A percentile compares a stretch with the other conserved stretches of the same genome.
These are phyloP conservation scores for Trichomalopsis sarcophagae DNA, from an alignment of 1,140 invertebrate genomes.

Conservation along the genomic window DNA sequence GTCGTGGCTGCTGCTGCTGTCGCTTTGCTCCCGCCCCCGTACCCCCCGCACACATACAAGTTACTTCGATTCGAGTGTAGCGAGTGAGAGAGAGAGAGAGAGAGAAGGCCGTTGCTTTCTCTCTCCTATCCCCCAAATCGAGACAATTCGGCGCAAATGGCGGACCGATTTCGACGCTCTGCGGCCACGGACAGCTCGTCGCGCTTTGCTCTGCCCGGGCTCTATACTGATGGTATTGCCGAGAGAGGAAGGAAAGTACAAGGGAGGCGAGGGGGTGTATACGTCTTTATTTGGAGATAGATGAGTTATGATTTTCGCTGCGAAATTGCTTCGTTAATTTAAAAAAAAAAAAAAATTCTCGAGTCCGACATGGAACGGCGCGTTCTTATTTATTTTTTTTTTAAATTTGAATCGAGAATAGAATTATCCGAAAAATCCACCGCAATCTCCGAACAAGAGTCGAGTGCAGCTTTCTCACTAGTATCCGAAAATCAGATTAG, in stretches of 20 bases:
- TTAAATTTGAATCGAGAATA: too few relatives aligned
- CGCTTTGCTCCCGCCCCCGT: slow-evolving; percentile 9
- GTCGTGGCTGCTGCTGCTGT: slow-evolving; percentile 11
- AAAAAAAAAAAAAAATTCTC: too few relatives aligned
- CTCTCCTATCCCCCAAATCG: slow-evolving; percentile 33
- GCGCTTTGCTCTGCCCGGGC: not conserved
- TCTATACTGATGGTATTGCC: not conserved
- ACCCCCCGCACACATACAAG: not conserved
- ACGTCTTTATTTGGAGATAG: not conserved
- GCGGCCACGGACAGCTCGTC: not conserved
- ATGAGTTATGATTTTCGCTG: not conserved
- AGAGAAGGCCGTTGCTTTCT: not conserved
- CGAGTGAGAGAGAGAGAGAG: too few relatives aligned
- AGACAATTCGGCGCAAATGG: slow-evolving; percentile 51
- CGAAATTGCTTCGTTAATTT: too few relatives aligned
- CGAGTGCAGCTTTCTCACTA: not conserved
- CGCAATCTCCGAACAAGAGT: not conserved
- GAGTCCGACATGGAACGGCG: too few relatives aligned
- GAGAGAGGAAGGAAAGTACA: not conserved
- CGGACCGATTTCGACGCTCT: slow-evolving; percentile 39
- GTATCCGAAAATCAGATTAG: slow-evolving; percentile 62
- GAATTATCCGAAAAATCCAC: not conserved
- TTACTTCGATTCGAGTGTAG: slow-evolving; percentile 12
- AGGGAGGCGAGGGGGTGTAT: not conserved
- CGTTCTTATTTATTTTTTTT: too few relatives aligned